phyloP scores from a whole-genome alignment of 92 coral and sea anemone species.

The Muricea muricata region DNA sequence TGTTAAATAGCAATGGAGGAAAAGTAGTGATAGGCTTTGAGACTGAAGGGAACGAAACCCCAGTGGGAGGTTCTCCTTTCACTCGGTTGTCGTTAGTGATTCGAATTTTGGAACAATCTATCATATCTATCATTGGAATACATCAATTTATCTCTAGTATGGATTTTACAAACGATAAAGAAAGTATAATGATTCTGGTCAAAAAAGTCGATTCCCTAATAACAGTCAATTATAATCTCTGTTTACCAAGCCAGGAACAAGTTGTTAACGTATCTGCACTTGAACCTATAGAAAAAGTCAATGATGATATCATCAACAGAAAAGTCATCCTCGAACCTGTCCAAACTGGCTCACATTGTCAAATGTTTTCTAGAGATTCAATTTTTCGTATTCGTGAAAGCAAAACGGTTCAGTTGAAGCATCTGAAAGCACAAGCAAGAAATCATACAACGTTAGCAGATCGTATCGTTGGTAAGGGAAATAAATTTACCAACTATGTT shows the following conservation, averaged over 20 bases:
- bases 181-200: not conserved
- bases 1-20: slow-evolving; percentile 14
- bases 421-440: not conserved
- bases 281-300: too few relatives aligned
- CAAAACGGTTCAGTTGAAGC: slow-evolving; percentile 33
- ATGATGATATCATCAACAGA: not conserved
- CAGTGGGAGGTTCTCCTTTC: too few relatives aligned
- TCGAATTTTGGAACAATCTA: too few relatives aligned
- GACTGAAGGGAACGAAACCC: not conserved
- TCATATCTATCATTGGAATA: slow-evolving; percentile 18
- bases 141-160: too few relatives aligned
- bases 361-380: not conserved
- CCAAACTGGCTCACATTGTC: not conserved
- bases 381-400: not conserved
- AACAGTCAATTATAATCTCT: too few relatives aligned
- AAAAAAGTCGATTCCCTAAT: too few relatives aligned
- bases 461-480: slow-evolving; percentile 27
- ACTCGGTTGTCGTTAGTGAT: too few relatives aligned
- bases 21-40: not conserved
- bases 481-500: slow-evolving; percentile 26
- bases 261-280: too few relatives aligned
- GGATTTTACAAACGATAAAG: too few relatives aligned
- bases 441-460: slow-evolving; percentile 22
- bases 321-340: not conserved
- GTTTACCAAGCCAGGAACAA: too few relatives aligned